These are phyloP conservation scores for Guaruba guarouba DNA, from an alignment of 2,113 vertebrate species.

Conservation along the genomic window DNA sequence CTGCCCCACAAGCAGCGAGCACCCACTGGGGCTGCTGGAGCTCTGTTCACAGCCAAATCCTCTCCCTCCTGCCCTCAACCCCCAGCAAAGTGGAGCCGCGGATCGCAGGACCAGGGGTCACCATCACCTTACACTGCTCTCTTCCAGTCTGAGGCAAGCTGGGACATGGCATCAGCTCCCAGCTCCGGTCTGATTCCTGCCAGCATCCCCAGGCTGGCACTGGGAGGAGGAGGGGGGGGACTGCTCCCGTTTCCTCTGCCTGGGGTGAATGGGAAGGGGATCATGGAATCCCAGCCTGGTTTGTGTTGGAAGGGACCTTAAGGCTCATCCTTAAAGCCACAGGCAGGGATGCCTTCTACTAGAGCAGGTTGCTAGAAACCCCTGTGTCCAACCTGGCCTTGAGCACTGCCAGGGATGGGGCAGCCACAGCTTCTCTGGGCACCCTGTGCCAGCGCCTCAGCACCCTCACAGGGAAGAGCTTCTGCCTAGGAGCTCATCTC, in stretches of 20 bases:
- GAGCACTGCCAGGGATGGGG: background rate
- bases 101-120: background rate
- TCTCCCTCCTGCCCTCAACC: background rate
- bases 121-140: background rate
- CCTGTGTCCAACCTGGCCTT: background rate
- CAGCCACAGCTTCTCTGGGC: no score
- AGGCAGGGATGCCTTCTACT: background rate
- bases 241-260: background rate
- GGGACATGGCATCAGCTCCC: background rate
- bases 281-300: background rate
- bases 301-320: background rate
- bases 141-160: background rate
- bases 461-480: no score
- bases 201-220: background rate
- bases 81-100: background rate
- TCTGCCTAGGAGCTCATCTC: no score
- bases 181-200: background rate
- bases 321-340: background rate
- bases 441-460: no score
- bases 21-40: background rate
- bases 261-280: background rate
- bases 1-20: background rate
- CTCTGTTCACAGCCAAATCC: constrained; percentile 20
- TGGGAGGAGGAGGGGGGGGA: background rate
- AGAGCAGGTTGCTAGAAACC: background rate